phyloP scores from a whole-genome alignment of 2,888 invertebrate genomes.

The Neoitamus cyanurus region DNA sequence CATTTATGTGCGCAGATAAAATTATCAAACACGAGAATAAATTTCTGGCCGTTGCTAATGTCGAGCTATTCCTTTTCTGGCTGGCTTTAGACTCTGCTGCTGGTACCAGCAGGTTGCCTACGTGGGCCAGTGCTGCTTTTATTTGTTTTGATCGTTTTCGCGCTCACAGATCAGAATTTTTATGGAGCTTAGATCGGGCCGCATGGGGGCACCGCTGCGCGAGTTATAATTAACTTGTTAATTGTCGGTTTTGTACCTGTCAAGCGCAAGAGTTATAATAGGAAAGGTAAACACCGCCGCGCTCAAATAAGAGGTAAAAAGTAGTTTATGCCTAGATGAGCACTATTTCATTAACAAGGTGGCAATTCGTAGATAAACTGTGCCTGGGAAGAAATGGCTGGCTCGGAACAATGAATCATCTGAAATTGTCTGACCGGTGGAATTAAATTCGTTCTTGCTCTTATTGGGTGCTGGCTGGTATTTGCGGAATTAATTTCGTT shows the following conservation, averaged over 20 bases:
- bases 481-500: neutral
- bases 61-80: neutral
- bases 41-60: neutral
- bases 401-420: neutral
- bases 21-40: slow-evolving; percentile 26
- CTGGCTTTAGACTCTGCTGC: neutral
- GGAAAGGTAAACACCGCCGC: slow-evolving; percentile 17
- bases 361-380: neutral
- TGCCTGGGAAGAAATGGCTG: neutral
- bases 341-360: slow-evolving; percentile 7
- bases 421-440: neutral
- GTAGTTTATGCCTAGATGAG: neutral
- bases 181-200: neutral
- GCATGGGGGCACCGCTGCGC: neutral
- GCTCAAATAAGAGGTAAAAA: neutral
- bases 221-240: slow-evolving; percentile 37
- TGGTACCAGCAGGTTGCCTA: slow-evolving; percentile 24
- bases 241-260: slow-evolving; percentile 26
- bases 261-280: slow-evolving; percentile 2
- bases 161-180: neutral
- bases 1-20: slow-evolving; percentile 29
- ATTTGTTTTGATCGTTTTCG: neutral
- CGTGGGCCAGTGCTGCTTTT: neutral
- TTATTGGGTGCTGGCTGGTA: neutral
- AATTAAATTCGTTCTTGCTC: neutral